A percentile compares a stretch with the other conserved stretches of the same genome.
Conservation (phyloP, 1,140 invertebrate species). For the Ceratina australensis region DNA sequence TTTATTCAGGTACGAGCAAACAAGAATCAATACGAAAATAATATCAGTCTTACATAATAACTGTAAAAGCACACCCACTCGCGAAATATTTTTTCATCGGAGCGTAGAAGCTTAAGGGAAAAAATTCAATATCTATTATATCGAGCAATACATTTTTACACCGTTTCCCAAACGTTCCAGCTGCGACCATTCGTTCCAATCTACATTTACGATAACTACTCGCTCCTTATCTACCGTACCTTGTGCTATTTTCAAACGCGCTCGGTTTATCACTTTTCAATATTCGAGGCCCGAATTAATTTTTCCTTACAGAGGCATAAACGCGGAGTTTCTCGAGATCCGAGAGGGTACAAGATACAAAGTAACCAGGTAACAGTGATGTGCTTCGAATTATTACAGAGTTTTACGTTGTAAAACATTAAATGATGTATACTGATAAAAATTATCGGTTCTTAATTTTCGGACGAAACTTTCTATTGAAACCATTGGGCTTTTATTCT, state of each 20-base stretch:
- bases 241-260: constrained; percentile 32
- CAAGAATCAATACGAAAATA: no score
- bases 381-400: constrained; percentile 43
- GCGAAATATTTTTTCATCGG: no score
- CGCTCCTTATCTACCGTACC: constrained; percentile 37
- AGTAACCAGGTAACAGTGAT: background rate
- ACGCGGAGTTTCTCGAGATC: constrained; percentile 10
- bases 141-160: constrained; percentile 31
- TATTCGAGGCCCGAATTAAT: constrained; percentile 40
- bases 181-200: constrained; percentile 16
- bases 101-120: background rate
- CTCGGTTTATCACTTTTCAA: constrained; percentile 49
- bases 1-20: background rate
- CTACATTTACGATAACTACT: constrained; percentile 33
- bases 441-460: no score
- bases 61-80: background rate
- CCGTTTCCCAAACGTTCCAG: background rate
- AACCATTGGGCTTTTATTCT: no score
- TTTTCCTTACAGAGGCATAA: constrained; percentile 35
- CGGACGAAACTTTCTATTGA: no score
- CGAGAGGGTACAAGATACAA: background rate
- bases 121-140: constrained; percentile 36
- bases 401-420: constrained; percentile 10
- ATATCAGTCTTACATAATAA: background rate
- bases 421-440: background rate